Evolutionary conservation across 2,113 vertebrate genomes (phyloP), one percentile per base, ranked within the genome.

Genomic region (Neolamprologus devosi): DNA sequence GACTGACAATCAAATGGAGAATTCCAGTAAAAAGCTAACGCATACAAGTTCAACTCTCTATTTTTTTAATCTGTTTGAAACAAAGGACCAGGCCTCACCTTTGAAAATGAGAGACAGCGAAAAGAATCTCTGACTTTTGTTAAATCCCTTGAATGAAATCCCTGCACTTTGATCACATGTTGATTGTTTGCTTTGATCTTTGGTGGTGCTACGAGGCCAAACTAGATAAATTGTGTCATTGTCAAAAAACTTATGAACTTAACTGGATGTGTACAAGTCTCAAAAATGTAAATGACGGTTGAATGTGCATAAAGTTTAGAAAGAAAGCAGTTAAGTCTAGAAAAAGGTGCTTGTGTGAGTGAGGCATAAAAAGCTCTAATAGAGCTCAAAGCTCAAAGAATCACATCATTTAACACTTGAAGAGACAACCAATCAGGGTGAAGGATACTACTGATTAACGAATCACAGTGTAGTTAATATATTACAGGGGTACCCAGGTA

Each of bases 111-210:
- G 8, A 42, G 37, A 45, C 13, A 26, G 68, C 3, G 0, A 40
- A 70, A 40, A 45, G 0, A 7, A 9, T 2, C 30, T 12, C 10
- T n/a, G 60, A 37, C 37, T 73, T 73, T 73, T 73, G 35, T 45
- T 16, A 45, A 45, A 7, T 23, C 3, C 0, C 1, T 45, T 42
- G 3, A 75, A 17, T 47, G 0, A 26, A 17, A 19, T 26, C 16
- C 0, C 68, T 75, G 68, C 68, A 75, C 68, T 75, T 75, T 26
- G 16, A 26, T 47, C 68, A 45, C 9, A 11, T 45, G 2, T 45
- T 73, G 40, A 28, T 28, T 17, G 23, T 47, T 3, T 42, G 1
- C 3, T 23, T 7, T 28, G n/a, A 11, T 47, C 40, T 17, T 45
- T 75, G 23, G 9, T 28, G 23, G 23, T 47, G 9, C 23, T 28